Evolutionary conservation across 1,140 invertebrate genomes (phyloP).

Genomic region (Drosophila littoralis): DNA sequence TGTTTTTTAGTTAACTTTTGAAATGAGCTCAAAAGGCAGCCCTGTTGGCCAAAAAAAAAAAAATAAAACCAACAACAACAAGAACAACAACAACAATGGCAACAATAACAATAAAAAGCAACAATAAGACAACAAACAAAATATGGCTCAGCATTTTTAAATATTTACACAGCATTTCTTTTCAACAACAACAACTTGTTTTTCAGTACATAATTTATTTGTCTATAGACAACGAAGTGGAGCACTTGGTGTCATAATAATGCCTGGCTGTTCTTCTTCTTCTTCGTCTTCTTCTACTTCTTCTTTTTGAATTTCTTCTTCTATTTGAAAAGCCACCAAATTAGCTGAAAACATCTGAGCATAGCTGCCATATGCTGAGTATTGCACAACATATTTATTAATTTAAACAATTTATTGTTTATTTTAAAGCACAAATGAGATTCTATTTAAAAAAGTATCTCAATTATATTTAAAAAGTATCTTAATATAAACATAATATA

Average conservation of each 20-base stretch:
- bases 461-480: too few relatives aligned
- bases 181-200: constrained; percentile 39
- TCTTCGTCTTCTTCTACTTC: not conserved
- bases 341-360: too few relatives aligned
- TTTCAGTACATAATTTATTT: constrained; percentile 65
- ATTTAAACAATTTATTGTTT: too few relatives aligned
- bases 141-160: constrained; percentile 61
- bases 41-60: constrained; percentile 63
- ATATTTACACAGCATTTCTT: constrained; percentile 81
- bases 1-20: constrained; percentile 33
- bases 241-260: constrained; percentile 64
- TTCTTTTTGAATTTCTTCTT: not conserved
- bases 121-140: constrained; percentile 54
- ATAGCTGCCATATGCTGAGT: too few relatives aligned
- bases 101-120: constrained; percentile 18
- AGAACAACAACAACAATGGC: constrained; percentile 7
- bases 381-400: too few relatives aligned
- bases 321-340: too few relatives aligned
- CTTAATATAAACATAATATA: too few relatives aligned
- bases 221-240: constrained; percentile 65
- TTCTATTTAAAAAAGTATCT: too few relatives aligned
- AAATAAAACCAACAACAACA: constrained; percentile 18
- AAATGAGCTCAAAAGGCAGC: constrained; percentile 48
- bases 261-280: not conserved
- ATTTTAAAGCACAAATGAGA: too few relatives aligned